A percentile compares a stretch with the other conserved stretches of the same genome.
These are phyloP conservation scores for Myiotriccus ornatus DNA, from an alignment of 2,797 vertebrate genomes.

Conservation along the genomic window DNA sequence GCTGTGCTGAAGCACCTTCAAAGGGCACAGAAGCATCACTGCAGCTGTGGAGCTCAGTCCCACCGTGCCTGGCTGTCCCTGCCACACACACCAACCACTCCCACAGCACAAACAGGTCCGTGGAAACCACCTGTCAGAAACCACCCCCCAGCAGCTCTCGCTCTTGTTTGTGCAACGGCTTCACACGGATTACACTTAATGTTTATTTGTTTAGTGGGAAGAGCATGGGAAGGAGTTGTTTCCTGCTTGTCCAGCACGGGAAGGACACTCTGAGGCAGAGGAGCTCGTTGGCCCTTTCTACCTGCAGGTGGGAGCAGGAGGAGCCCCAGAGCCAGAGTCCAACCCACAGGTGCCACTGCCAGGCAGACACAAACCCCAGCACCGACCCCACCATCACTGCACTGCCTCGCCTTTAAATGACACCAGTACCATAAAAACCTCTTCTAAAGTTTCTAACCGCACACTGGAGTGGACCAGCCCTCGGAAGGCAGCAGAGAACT, in stretches of 20 bases:
- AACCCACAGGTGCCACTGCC: background rate
- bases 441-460: background rate
- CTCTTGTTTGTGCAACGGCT: background rate
- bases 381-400: background rate
- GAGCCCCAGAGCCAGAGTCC: background rate
- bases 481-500: background rate
- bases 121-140: background rate
- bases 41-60: background rate
- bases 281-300: background rate
- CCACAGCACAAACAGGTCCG: accelerated
- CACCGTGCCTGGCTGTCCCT: background rate
- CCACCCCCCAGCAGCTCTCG: background rate
- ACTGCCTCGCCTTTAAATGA: background rate
- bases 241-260: background rate
- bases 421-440: background rate
- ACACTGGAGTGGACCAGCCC: background rate
- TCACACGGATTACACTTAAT: background rate
- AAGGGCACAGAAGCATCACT: background rate
- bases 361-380: background rate
- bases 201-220: background rate
- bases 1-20: background rate
- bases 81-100: background rate
- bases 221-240: background rate
- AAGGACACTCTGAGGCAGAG: background rate
- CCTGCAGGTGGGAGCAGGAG: background rate